Evolutionary conservation across 2,113 vertebrate species (phyloP).

Genomic region (Epinephelus lanceolatus): DNA sequence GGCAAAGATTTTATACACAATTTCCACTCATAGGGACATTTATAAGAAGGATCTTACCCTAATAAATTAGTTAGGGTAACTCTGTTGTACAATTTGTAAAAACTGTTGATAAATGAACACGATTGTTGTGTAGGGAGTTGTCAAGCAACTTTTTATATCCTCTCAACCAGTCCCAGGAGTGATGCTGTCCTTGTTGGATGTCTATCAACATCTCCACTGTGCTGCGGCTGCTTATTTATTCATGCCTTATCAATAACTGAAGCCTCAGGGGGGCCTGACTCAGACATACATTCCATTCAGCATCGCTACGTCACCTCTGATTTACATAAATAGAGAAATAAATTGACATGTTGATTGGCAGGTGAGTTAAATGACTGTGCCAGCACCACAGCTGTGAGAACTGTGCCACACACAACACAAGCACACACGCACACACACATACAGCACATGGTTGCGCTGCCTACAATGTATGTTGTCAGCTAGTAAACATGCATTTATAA

Average conservation of each 20-base stretch:
- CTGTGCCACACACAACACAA: conserved; percentile 19
- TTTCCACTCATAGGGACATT: not conserved
- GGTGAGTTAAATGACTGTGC: conserved; percentile 58
- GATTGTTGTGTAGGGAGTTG: conserved; percentile 25
- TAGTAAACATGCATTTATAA: conserved; percentile 47
- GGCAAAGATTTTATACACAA: not conserved
- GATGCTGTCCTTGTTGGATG: conserved; percentile 34
- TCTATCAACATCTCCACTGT: conserved; percentile 41
- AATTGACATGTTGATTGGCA: conserved; percentile 58
- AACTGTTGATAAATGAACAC: conserved; percentile 4
- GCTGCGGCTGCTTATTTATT: conserved; percentile 52
- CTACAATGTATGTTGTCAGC: conserved; percentile 46
- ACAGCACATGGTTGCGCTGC: conserved; percentile 15
- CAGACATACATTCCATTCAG: conserved; percentile 40
- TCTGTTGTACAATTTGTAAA: not conserved
- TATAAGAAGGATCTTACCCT: not conserved
- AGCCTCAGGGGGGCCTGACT: conserved; percentile 31
- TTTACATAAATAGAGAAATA: conserved; percentile 52
- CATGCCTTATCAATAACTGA: conserved; percentile 68
- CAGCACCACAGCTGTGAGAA: conserved; percentile 36
- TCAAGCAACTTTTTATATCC: conserved; percentile 41
- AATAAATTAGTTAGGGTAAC: not conserved
- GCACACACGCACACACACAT: not conserved
- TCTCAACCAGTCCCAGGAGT: conserved; percentile 40
- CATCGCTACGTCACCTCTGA: conserved; percentile 44